Percentiles rank a stretch among this genome's conserved stretches.
These are phyloP conservation scores for Capromys pilorides DNA, from an alignment of 2,797 vertebrate genomes.

Conservation along the genomic window DNA sequence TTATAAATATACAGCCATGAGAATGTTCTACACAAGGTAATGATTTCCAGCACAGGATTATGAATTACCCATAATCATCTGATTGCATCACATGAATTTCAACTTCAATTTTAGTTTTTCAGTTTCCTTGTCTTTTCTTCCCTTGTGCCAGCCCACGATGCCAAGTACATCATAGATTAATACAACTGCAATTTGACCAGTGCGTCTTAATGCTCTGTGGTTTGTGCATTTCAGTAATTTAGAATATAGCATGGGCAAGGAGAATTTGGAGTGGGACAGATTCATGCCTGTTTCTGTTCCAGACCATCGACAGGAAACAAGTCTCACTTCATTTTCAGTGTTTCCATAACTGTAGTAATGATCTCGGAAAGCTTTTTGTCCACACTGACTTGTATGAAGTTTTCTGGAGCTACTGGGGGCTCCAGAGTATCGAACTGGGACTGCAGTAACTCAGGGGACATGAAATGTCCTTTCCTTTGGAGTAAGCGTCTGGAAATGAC, in stretches of 20 bases:
- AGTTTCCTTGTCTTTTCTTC: background rate
- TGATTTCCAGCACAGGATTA: background rate
- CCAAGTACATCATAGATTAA: background rate
- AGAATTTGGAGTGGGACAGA: background rate
- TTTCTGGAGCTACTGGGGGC: slow-evolving; percentile 88
- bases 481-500: slow-evolving; percentile 88
- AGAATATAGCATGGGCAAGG: slow-evolving; percentile 5
- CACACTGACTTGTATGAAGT: slow-evolving; percentile 87
- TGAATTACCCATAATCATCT: background rate
- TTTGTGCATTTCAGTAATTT: slow-evolving; percentile 33
- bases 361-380: slow-evolving; percentile 86
- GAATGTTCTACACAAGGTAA: background rate
- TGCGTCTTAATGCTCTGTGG: background rate
- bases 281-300: background rate
- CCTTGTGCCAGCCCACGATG: background rate
- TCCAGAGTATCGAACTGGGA: slow-evolving; percentile 93
- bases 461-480: slow-evolving; percentile 91
- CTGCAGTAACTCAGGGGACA: slow-evolving; percentile 89
- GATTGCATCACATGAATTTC: background rate
- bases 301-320: background rate
- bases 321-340: slow-evolving; percentile 67
- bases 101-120: slow-evolving; percentile 39
- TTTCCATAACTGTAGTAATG: slow-evolving; percentile 80
- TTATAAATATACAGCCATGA: background rate
- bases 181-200: background rate